phyloP scores from a whole-genome alignment of 2,888 invertebrate genomes.

The Griposia aprilina region DNA sequence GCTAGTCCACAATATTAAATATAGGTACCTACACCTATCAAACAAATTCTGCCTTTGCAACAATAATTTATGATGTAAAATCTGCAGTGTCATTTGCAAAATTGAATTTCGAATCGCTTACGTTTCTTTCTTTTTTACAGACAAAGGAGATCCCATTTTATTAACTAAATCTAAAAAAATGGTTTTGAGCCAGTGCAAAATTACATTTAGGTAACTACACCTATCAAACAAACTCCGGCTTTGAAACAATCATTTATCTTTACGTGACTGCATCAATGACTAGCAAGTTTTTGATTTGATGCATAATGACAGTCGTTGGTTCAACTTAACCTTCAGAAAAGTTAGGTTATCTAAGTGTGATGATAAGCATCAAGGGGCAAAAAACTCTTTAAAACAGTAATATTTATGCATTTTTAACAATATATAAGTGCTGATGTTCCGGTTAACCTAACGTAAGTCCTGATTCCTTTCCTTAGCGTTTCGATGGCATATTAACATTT shows the following conservation, averaged over 20 bases:
- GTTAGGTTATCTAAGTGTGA: background rate
- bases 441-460: background rate
- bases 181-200: background rate
- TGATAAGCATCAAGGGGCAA: background rate
- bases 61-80: background rate
- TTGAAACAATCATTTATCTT: background rate
- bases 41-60: background rate
- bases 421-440: background rate
- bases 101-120: no score
- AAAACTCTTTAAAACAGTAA: background rate
- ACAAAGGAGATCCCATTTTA: no score
- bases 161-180: no score
- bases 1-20: no score
- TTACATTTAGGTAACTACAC: background rate
- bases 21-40: background rate
- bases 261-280: background rate
- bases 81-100: no score
- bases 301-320: background rate
- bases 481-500: no score
- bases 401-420: background rate
- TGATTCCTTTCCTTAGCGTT: background rate
- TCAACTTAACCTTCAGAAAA: constrained; percentile 13
- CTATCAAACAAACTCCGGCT: background rate
- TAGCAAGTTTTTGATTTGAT: background rate
- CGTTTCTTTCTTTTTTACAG: no score